Conservation (phyloP, 2,113 vertebrate species). For the Rhineura floridana region DNA sequence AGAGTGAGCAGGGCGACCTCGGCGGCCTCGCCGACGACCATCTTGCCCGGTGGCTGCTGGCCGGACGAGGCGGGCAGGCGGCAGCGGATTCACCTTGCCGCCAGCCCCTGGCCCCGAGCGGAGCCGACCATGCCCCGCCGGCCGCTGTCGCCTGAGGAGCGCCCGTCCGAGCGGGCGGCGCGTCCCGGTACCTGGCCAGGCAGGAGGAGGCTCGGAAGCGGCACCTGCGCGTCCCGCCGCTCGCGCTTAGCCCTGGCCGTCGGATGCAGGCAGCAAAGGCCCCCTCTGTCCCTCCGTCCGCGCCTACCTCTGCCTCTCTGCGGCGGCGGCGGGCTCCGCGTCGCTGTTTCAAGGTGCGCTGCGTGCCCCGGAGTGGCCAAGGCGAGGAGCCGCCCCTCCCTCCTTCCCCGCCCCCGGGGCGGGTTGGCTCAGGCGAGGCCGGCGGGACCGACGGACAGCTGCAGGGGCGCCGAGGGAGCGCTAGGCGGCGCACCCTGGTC, state of each 20-base stretch:
- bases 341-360: not conserved
- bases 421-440: not conserved
- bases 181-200: not conserved
- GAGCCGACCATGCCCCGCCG: not conserved
- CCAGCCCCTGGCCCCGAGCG: not conserved
- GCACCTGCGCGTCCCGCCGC: no score
- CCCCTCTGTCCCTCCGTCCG: not conserved
- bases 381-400: not conserved
- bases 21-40: conserved; percentile 12
- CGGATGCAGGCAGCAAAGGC: not conserved
- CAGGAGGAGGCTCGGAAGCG: not conserved
- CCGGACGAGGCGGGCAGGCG: not conserved
- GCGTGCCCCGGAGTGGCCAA: not conserved
- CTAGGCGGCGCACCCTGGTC: not conserved
- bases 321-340: not conserved
- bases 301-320: not conserved
- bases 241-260: no score
- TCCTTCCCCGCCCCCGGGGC: not conserved
- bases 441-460: no score
- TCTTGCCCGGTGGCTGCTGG: not conserved
- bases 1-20: not conserved
- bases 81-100: not conserved
- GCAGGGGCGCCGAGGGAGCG: not conserved
- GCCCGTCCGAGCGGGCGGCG: not conserved
- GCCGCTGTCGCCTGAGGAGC: not conserved